Conservation (phyloP, 2,113 vertebrate species). For the Notechis scutatus region DNA sequence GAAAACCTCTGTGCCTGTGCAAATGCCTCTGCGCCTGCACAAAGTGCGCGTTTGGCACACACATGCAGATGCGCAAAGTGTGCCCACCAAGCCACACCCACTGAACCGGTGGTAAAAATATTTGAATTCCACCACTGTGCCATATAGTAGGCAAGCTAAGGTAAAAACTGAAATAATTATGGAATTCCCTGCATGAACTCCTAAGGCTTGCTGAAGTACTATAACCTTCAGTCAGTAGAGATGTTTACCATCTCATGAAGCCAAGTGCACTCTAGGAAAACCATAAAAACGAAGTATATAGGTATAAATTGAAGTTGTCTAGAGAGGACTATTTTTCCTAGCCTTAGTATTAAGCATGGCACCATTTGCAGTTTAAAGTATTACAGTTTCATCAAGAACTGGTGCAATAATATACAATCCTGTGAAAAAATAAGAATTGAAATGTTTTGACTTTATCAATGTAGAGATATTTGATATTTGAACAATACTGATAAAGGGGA, state of each 20-base stretch:
- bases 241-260: background rate
- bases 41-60: too few relatives aligned
- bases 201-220: too few relatives aligned
- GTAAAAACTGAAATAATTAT: background rate
- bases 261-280: background rate
- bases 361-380: too few relatives aligned
- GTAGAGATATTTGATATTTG: background rate
- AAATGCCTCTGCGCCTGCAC: too few relatives aligned
- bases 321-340: background rate
- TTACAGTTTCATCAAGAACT: background rate
- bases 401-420: background rate
- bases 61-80: too few relatives aligned
- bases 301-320: background rate
- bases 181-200: background rate
- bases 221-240: background rate
- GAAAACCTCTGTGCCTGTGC: too few relatives aligned
- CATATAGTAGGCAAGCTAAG: background rate
- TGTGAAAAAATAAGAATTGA: background rate
- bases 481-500: background rate
- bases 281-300: background rate
- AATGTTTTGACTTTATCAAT: background rate
- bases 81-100: too few relatives aligned
- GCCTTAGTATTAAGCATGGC: background rate
- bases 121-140: background rate
- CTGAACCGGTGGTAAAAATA: too few relatives aligned